Percentiles rank a stretch among this genome's conserved stretches.
Evolutionary conservation across 1,140 invertebrate species (phyloP).

Genomic region (Stenopsyche tienmushanensis): DNA sequence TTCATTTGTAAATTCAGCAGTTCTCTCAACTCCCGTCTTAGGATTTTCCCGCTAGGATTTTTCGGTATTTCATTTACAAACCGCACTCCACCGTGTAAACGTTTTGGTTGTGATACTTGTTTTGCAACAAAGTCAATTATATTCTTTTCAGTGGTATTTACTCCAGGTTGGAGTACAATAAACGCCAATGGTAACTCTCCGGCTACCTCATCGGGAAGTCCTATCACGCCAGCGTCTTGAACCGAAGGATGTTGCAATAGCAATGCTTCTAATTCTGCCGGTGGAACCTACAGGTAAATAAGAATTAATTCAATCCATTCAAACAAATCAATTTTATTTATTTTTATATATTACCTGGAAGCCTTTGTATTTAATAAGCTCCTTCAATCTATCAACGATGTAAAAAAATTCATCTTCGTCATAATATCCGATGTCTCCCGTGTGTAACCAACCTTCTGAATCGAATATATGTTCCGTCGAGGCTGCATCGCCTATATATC

Average conservation of each 20-base stretch:
- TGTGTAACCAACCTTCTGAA: conserved; percentile 73
- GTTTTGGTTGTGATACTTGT: conserved; percentile 59
- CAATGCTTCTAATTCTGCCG: conserved; percentile 78
- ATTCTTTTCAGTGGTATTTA: conserved; percentile 53
- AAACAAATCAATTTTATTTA: conserved; percentile 5
- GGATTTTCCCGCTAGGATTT: conserved; percentile 67
- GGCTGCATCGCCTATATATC: conserved; percentile 63
- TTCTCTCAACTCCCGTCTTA: conserved; percentile 58
- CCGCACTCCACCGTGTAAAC: conserved; percentile 62
- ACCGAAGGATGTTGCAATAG: conserved; percentile 67
- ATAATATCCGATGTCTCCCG: conserved; percentile 76
- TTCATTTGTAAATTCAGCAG: conserved; percentile 31
- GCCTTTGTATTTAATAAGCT: conserved; percentile 79
- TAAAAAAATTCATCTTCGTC: conserved; percentile 69
- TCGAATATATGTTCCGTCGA: conserved; percentile 67
- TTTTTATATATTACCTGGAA: conserved; percentile 62
- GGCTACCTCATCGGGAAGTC: conserved; percentile 64
- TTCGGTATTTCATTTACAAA: conserved; percentile 69
- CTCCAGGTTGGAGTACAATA: conserved; percentile 58
- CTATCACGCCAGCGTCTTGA: conserved; percentile 74
- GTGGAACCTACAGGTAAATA: conserved; percentile 62
- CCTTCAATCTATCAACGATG: conserved; percentile 75
- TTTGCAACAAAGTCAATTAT: conserved; percentile 57
- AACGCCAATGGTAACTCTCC: conserved; percentile 71
- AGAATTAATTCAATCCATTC: not conserved